Conservation (phyloP, 2,797 vertebrate genomes). For the Paratrypauchen microcephalus region DNA sequence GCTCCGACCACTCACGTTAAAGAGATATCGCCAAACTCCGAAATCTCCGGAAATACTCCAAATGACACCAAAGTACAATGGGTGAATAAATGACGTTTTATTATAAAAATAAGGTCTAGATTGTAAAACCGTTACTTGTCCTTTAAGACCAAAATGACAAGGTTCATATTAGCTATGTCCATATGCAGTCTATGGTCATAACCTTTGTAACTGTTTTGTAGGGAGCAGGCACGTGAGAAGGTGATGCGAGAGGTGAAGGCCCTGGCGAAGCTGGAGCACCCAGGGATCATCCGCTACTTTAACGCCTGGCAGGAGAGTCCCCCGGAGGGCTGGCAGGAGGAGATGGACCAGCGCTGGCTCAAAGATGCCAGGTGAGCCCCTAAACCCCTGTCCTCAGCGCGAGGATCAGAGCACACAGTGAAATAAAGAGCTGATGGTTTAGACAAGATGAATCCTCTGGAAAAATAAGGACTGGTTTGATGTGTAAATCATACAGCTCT, state of each 20-base stretch:
- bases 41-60: too few species aligned
- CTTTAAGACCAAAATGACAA: too few species aligned
- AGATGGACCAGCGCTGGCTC: conserved; percentile 95
- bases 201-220: conserved; percentile 36
- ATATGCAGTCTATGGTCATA: not conserved
- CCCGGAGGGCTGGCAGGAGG: conserved; percentile 95
- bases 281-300: conserved; percentile 97
- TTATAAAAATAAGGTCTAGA: too few species aligned
- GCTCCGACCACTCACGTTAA: too few species aligned
- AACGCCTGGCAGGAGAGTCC: conserved; percentile 99
- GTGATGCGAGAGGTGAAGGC: conserved; percentile 99
- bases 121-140: too few species aligned
- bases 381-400: conserved; percentile 12
- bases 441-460: not conserved
- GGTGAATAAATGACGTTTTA: too few species aligned
- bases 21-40: too few species aligned
- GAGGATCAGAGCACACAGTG: not conserved
- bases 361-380: conserved; percentile 87
- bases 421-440: not conserved
- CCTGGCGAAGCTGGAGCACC: conserved; percentile 94
- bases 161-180: not conserved
- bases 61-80: too few species aligned
- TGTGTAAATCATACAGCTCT: conserved; percentile 1
- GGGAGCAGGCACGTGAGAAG: conserved; percentile 94
- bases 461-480: conserved; percentile 3